phyloP scores from a whole-genome alignment of 2,113 vertebrate species.

The Ageneiosus marmoratus region DNA sequence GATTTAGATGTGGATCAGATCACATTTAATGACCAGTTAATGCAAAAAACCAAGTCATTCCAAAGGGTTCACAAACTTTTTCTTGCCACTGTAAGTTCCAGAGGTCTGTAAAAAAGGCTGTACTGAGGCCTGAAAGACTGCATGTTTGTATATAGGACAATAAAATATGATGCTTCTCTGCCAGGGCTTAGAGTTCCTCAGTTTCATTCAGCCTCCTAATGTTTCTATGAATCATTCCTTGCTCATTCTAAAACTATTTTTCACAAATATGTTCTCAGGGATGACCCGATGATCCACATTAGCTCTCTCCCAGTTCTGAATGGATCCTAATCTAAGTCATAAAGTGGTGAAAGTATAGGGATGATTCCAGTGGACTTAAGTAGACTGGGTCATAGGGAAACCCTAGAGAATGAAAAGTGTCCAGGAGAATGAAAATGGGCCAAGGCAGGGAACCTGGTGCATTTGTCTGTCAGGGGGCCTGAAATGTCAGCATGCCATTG shows the following conservation, averaged over 20 bases:
- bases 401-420: background rate
- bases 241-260: conserved; percentile 15
- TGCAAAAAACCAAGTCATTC: no score
- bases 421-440: background rate
- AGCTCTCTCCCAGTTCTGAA: background rate
- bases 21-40: no score
- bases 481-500: background rate
- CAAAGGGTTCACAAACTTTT: no score
- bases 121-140: background rate
- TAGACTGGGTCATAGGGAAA: background rate
- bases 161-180: conserved; percentile 7
- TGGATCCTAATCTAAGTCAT: background rate
- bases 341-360: background rate
- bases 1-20: no score
- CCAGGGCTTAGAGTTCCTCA: conserved; percentile 34
- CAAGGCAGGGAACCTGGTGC: background rate
- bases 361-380: background rate
- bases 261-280: background rate
- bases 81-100: no score
- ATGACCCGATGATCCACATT: background rate
- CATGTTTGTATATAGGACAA: conserved; percentile 4
- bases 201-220: conserved; percentile 50
- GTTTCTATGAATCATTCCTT: conserved; percentile 58
- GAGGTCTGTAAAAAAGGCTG: background rate
- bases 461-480: background rate